These are phyloP conservation scores for Drosophila yooni DNA, from an alignment of 2,888 invertebrate genomes.

Conservation along the genomic window DNA sequence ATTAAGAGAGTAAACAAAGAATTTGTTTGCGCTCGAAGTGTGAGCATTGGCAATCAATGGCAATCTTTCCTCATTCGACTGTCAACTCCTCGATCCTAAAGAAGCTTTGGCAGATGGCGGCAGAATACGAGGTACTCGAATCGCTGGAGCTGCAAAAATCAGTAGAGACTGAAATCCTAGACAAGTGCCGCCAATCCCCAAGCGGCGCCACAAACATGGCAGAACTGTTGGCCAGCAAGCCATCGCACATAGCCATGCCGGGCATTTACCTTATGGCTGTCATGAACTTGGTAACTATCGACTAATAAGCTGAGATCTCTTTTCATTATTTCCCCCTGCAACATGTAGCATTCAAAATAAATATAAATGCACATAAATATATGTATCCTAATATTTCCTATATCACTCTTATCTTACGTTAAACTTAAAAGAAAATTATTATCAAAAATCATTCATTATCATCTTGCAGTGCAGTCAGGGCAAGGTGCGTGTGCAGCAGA, in stretches of 20 bases:
- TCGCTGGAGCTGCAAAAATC: not conserved
- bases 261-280: conserved; percentile 27
- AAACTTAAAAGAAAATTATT: not conserved
- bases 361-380: not conserved
- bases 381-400: not conserved
- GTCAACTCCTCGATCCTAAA: not conserved
- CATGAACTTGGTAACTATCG: conserved; percentile 21
- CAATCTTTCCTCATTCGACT: not conserved
- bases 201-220: conserved; percentile 13
- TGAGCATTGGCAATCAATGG: not conserved
- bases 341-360: not conserved
- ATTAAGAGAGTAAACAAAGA: not conserved
- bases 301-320: not conserved
- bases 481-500: conserved; percentile 17
- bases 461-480: conserved; percentile 27
- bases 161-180: conserved; percentile 4
- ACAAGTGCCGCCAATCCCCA: conserved; percentile 10
- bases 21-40: not conserved
- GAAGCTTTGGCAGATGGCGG: not conserved
- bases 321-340: not conserved
- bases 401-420: not conserved
- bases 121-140: not conserved
- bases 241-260: not conserved
- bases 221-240: conserved; percentile 7
- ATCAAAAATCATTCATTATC: not conserved